Evolutionary conservation across 2,888 invertebrate species (phyloP).

Genomic region (Lottia scabra): DNA sequence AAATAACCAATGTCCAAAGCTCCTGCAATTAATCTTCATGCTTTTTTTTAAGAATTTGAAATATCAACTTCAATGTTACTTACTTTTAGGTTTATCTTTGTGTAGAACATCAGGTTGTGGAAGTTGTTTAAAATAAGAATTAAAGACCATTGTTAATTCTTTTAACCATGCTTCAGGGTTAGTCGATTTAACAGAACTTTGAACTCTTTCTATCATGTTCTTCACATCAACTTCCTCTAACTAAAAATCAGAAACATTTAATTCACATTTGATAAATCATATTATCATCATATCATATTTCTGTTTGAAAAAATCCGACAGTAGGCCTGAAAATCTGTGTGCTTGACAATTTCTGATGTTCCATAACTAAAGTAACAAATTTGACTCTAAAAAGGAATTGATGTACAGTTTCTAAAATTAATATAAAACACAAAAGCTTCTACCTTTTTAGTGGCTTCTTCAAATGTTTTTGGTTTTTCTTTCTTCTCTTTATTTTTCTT

Average conservation of each 20-base stretch:
- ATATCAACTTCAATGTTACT: neutral
- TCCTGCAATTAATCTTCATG: too few relatives aligned
- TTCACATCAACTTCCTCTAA: slow-evolving; percentile 61
- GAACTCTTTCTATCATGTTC: slow-evolving; percentile 55
- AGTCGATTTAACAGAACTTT: slow-evolving; percentile 60
- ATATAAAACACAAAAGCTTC: neutral
- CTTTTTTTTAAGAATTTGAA: too few relatives aligned
- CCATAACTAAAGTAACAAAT: too few relatives aligned
- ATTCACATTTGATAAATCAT: too few relatives aligned
- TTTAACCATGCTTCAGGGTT: slow-evolving; percentile 68
- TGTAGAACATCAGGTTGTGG: slow-evolving; percentile 57
- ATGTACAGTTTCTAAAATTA: too few relatives aligned
- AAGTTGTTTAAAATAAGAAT: slow-evolving; percentile 61
- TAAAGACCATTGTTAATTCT: slow-evolving; percentile 66
- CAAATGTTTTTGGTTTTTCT: slow-evolving; percentile 36
- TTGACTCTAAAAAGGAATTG: too few relatives aligned
- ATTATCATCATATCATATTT: too few relatives aligned
- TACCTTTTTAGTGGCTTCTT: slow-evolving; percentile 48
- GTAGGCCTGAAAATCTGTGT: too few relatives aligned
- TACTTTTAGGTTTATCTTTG: slow-evolving; percentile 58
- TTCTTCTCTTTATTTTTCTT: slow-evolving; percentile 44
- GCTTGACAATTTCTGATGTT: too few relatives aligned
- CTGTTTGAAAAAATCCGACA: too few relatives aligned
- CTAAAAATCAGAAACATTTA: slow-evolving; percentile 39
- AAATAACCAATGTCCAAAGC: too few relatives aligned